Base-by-base conservation (phyloP, 1,140 invertebrate genomes). In the Micrasema longulum region DNA sequence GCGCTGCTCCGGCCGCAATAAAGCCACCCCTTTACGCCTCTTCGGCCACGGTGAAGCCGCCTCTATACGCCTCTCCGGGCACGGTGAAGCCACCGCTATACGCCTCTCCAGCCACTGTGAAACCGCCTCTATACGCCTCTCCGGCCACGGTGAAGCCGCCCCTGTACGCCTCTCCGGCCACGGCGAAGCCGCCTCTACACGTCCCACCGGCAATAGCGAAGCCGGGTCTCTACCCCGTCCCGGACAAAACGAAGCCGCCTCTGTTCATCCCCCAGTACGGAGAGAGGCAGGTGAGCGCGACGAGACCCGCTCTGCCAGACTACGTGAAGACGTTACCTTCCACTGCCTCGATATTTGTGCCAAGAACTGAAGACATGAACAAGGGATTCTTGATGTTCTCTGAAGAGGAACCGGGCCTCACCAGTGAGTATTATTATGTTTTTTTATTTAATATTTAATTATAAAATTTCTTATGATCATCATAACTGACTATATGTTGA, bases 321-420 rank as follows among this genome's bases (percentile, higher is more conserved):
- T 31, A 31, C 26, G 7, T 7, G 7, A 31, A 31, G 26, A 31
- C 26, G 26, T 7, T 31, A 79, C 89, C 90, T 53, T 88, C 91
- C 68, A 92, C 92, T 45, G 87, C 89, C 74, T 90, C 90, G 77
- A 93, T 95, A 77, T 95, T 96, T 81, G 91, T 90, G 69, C 93
- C 92, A 76, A 89, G 91, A 79, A 93, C 95, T 69, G 89, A 95
- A 88, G 95, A 96, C 82, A 96, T 97, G 95, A 95, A 93, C 84
- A 93, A 94, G 84, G 93, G 93, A 77, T 97, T 94, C 86, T 88
- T 96, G 76, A 93, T 91, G 79, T 95, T 95, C 83, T 90, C 91
- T 76, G 93, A 95, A 79, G 91, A 96, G 83, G 91, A 94, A 78
- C 89, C 90, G 76, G 92, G 92, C 75, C 84, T 92, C 80, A 95